Conservation (phyloP, 2,888 invertebrate species). For the Polietes domitor region DNA sequence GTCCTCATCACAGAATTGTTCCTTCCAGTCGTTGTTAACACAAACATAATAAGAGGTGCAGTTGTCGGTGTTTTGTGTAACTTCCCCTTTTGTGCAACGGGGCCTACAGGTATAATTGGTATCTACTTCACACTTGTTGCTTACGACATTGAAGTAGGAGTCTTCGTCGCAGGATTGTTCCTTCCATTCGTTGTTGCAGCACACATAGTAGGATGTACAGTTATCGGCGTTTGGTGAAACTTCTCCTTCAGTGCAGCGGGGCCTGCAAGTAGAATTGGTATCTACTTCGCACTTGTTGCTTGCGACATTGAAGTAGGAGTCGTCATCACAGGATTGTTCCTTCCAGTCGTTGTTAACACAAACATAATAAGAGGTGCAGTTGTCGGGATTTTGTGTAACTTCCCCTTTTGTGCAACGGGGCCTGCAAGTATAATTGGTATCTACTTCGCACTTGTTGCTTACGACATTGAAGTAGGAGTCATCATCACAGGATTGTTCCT, state of each 20-base stretch:
- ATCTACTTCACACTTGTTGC: conserved; percentile 52
- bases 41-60: conserved; percentile 56
- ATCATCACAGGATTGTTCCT: conserved; percentile 59
- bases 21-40: conserved; percentile 50
- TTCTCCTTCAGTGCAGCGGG: conserved; percentile 63
- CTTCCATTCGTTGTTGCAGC: conserved; percentile 57
- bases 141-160: conserved; percentile 47
- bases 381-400: background rate
- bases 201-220: conserved; percentile 42
- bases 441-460: conserved; percentile 46
- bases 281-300: conserved; percentile 51
- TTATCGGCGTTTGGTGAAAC: background rate
- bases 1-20: conserved; percentile 62
- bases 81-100: background rate
- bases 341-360: conserved; percentile 63
- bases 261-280: conserved; percentile 3
- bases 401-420: background rate
- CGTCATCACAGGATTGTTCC: conserved; percentile 60
- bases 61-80: background rate
- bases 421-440: conserved; percentile 45
- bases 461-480: conserved; percentile 56
- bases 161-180: conserved; percentile 62
- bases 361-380: conserved; percentile 22
- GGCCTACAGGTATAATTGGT: conserved; percentile 35
- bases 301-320: conserved; percentile 51